phyloP scores from a whole-genome alignment of 1,140 invertebrate species.

The Sitobion miscanthi region DNA sequence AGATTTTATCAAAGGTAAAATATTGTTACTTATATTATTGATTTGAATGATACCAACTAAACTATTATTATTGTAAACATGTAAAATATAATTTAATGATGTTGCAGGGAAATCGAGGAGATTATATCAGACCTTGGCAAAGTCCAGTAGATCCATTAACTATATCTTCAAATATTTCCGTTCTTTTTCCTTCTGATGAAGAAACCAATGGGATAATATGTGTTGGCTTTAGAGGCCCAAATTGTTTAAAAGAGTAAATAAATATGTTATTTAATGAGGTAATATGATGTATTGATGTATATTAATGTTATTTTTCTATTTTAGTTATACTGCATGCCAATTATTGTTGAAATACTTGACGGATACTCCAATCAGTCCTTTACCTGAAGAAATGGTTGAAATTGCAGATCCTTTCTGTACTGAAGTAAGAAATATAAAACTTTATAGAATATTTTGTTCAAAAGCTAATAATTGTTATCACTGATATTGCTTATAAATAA shows the following conservation, averaged over 20 bases:
- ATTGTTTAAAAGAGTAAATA: slow-evolving; percentile 61
- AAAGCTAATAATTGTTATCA: not conserved
- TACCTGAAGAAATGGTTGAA: slow-evolving; percentile 86
- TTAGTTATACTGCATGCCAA: slow-evolving; percentile 68
- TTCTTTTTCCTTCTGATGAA: slow-evolving; percentile 82
- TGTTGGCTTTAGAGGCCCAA: slow-evolving; percentile 84
- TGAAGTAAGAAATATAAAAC: slow-evolving; percentile 66
- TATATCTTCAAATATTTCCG: slow-evolving; percentile 65
- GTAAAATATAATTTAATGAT: slow-evolving; percentile 48
- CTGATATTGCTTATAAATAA: not conserved
- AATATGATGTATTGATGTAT: not conserved
- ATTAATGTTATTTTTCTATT: slow-evolving; percentile 60
- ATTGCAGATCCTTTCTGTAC: slow-evolving; percentile 81
- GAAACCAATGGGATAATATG: slow-evolving; percentile 83
- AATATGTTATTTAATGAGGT: not conserved
- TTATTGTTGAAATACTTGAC: slow-evolving; percentile 85
- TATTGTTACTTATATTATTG: not conserved
- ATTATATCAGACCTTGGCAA: slow-evolving; percentile 80
- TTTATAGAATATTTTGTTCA: slow-evolving; percentile 42
- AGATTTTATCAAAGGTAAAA: slow-evolving; percentile 68
- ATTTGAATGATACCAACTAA: not conserved
- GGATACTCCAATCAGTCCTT: slow-evolving; percentile 81
- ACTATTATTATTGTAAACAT: not conserved
- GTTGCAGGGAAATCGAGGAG: slow-evolving; percentile 66
- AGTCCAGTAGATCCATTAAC: slow-evolving; percentile 70